Conservation (phyloP, 2,797 vertebrate species). For the Furcifer pardalis region DNA sequence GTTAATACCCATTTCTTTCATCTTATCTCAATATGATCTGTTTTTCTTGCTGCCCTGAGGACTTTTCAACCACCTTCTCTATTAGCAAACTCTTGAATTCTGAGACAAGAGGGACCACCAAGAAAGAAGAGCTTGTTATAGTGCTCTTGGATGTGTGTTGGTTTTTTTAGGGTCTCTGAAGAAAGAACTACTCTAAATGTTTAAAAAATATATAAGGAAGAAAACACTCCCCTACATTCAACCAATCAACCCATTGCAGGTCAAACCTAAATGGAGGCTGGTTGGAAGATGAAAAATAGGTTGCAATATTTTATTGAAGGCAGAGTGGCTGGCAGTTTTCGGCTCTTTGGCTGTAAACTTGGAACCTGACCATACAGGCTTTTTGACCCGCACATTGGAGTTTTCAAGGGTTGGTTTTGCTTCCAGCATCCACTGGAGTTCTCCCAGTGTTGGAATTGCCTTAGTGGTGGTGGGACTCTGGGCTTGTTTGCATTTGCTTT, state of each 20-base stretch:
- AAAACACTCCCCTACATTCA: neutral
- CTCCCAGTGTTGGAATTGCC: too few relatives aligned
- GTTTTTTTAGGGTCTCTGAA: neutral
- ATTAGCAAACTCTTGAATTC: neutral
- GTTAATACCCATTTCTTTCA: neutral
- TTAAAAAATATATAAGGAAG: neutral
- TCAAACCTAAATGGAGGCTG: too few relatives aligned
- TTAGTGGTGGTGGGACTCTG: too few relatives aligned
- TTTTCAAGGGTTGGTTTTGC: too few relatives aligned
- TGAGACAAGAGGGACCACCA: neutral
- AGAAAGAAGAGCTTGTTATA: neutral
- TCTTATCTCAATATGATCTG: neutral
- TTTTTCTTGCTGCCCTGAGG: too few relatives aligned
- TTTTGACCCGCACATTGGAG: too few relatives aligned
- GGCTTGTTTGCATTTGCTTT: too few relatives aligned
- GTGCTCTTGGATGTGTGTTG: neutral
- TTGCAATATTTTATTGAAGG: neutral
- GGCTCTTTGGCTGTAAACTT: too few relatives aligned
- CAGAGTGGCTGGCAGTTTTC: too few relatives aligned
- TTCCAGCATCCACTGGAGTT: too few relatives aligned
- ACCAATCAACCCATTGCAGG: too few relatives aligned
- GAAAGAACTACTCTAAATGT: neutral
- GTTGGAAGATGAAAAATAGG: neutral
- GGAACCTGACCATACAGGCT: too few relatives aligned
- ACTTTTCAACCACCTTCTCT: neutral